These are phyloP conservation scores for Cremastinae sp. DNA, from an alignment of 2,888 invertebrate genomes.

Conservation along the genomic window DNA sequence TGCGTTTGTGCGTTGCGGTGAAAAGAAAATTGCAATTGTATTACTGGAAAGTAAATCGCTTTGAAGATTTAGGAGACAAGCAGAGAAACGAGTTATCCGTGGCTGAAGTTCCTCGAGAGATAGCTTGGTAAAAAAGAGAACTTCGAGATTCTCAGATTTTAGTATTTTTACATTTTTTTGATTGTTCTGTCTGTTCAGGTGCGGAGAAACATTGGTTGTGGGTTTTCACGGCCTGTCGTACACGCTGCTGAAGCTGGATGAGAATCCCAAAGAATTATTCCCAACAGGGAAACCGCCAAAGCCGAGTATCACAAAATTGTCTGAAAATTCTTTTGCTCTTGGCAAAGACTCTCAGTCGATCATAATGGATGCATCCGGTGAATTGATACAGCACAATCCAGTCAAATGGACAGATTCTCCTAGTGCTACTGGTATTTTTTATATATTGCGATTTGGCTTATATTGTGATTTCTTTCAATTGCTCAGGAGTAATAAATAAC, in stretches of 20 bases:
- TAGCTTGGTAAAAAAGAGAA: conserved; percentile 70
- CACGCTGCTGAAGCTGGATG: conserved; percentile 79
- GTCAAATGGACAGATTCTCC: conserved; percentile 92
- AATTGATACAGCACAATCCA: conserved; percentile 86
- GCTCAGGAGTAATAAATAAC: no score
- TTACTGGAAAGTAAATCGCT: conserved; percentile 93
- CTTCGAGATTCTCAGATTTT: neutral
- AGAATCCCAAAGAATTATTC: conserved; percentile 90
- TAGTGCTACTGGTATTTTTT: conserved; percentile 83
- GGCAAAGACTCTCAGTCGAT: conserved; percentile 94
- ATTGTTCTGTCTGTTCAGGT: conserved; percentile 64
- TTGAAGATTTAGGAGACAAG: conserved; percentile 83
- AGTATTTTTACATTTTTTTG: neutral
- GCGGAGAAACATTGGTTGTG: conserved; percentile 75
- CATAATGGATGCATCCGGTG: conserved; percentile 88
- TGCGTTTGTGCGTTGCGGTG: conserved; percentile 94
- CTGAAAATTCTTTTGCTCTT: conserved; percentile 89
- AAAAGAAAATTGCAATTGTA: conserved; percentile 92
- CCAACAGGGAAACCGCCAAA: conserved; percentile 91
- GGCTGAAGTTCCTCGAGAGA: conserved; percentile 80
- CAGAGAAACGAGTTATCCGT: conserved; percentile 80
- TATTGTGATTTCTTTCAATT: neutral
- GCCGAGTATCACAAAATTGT: conserved; percentile 90
- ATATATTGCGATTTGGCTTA: neutral
- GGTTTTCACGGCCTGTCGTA: conserved; percentile 78